phyloP scores from a whole-genome alignment of 2,888 invertebrate genomes.

The Drosophila dives region DNA sequence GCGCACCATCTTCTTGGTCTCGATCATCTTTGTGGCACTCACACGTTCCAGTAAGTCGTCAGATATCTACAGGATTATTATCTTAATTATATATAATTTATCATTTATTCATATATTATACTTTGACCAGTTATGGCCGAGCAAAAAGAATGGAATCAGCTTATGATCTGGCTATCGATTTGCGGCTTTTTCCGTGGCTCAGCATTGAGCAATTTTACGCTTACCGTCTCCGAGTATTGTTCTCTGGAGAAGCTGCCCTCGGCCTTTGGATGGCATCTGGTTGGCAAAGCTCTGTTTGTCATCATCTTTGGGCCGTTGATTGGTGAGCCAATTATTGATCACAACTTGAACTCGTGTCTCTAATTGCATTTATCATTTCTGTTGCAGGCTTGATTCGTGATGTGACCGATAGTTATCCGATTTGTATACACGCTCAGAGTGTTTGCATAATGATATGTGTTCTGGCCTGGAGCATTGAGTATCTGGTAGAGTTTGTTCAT shows the following conservation, averaged over 20 bases:
- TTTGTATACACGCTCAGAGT: slow-evolving; percentile 90
- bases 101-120: neutral
- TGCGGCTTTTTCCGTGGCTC: slow-evolving; percentile 92
- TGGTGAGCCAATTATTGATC: slow-evolving; percentile 85
- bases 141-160: slow-evolving; percentile 89
- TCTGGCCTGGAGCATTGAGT: slow-evolving; percentile 89
- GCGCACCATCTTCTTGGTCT: slow-evolving; percentile 90
- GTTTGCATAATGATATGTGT: slow-evolving; percentile 89
- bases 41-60: slow-evolving; percentile 89
- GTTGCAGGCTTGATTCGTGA: slow-evolving; percentile 89
- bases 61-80: neutral
- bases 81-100: neutral
- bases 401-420: slow-evolving; percentile 88
- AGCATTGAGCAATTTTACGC: slow-evolving; percentile 91
- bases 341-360: neutral
- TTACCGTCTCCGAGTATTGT: slow-evolving; percentile 91
- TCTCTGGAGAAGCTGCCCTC: slow-evolving; percentile 90
- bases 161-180: slow-evolving; percentile 90
- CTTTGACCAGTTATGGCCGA: slow-evolving; percentile 88
- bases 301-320: slow-evolving; percentile 89
- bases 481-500: slow-evolving; percentile 75
- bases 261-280: slow-evolving; percentile 91
- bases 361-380: neutral
- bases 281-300: slow-evolving; percentile 90
- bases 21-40: slow-evolving; percentile 89